A percentile compares a stretch with the other conserved stretches of the same genome.
Conservation (phyloP, 53 echinoderm and acorn worm species). For the Arbacia lixula region DNA sequence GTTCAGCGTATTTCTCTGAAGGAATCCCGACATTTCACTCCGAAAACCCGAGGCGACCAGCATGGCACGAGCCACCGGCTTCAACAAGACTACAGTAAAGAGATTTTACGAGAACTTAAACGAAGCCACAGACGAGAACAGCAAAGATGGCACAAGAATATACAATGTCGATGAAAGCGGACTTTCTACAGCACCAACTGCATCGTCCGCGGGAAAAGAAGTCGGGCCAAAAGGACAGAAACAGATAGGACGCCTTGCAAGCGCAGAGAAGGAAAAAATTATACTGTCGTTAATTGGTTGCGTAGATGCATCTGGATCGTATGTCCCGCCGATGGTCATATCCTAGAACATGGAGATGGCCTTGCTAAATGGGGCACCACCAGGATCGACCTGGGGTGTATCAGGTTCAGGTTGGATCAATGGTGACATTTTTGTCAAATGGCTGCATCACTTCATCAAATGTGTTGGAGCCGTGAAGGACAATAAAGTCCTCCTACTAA, state of each 20-base stretch:
- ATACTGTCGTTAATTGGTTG: neutral
- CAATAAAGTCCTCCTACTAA: neutral
- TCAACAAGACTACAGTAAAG: constrained; percentile 20
- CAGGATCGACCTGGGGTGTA: neutral
- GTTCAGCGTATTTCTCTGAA: constrained; percentile 18
- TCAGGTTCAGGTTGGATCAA: neutral
- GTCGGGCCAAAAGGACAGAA: constrained; percentile 27
- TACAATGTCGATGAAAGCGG: constrained; percentile 24
- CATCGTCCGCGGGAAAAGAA: neutral
- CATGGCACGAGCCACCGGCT: constrained; percentile 28
- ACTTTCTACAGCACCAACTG: constrained; percentile 17
- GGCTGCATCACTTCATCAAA: neutral
- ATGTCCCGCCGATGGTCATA: neutral
- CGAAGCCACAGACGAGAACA: constrained; percentile 2
- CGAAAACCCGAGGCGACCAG: constrained; percentile 36
- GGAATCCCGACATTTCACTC: constrained; percentile 18
- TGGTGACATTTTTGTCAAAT: neutral
- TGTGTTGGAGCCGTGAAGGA: neutral
- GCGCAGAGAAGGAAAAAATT: neutral
- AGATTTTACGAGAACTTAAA: constrained; percentile 10
- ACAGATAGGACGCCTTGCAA: constrained; percentile 5
- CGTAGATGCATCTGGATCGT: constrained; percentile 1
- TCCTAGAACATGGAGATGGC: neutral
- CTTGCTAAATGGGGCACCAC: neutral
- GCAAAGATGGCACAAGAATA: neutral